Conservation (phyloP, 2,888 invertebrate species). For the Reticulitermes lucifugus region DNA sequence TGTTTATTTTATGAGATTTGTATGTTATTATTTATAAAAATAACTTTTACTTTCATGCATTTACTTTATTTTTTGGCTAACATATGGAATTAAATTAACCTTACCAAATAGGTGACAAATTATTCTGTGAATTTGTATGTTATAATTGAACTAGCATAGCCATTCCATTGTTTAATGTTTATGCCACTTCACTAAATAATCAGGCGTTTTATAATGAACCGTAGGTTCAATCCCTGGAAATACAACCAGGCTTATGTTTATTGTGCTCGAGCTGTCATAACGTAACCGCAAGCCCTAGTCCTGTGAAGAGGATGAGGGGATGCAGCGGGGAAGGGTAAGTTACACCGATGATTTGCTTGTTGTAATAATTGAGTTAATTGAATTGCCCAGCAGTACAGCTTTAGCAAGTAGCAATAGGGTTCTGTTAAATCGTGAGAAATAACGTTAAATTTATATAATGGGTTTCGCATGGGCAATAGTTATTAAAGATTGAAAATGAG, state of each 20-base stretch:
- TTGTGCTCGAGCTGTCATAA: conserved; percentile 17
- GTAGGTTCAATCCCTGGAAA: conserved; percentile 33
- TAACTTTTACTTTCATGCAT: background rate
- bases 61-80: background rate
- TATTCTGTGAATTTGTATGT: background rate
- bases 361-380: conserved; percentile 38
- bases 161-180: conserved; percentile 18
- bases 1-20: too few relatives aligned
- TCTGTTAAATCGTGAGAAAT: conserved; percentile 36
- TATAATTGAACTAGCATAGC: background rate
- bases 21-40: background rate
- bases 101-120: background rate
- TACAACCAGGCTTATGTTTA: conserved; percentile 13
- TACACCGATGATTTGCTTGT: conserved; percentile 38
- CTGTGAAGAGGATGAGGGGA: background rate
- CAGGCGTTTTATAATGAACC: conserved; percentile 14
- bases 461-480: background rate
- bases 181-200: background rate
- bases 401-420: conserved; percentile 24
- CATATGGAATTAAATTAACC: background rate
- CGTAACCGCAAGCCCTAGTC: background rate
- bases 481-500: background rate
- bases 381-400: conserved; percentile 24
- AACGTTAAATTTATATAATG: background rate
- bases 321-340: conserved; percentile 28